Base-by-base conservation (phyloP, 2,797 vertebrate species). In the Argyrosomus regius region DNA sequence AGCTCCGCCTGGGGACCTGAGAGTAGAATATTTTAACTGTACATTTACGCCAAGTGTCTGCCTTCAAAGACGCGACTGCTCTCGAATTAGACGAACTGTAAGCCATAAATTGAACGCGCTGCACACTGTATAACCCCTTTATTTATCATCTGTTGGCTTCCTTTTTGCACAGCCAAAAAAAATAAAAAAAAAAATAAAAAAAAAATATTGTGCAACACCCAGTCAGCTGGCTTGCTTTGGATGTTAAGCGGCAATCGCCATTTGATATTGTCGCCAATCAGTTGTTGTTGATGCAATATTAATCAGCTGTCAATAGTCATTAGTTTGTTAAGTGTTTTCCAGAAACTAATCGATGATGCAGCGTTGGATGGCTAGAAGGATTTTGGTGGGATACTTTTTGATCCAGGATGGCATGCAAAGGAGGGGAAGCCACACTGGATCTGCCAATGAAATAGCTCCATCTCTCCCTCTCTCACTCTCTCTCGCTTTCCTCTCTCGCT, bases 21-120 rank as follows among this genome's bases (percentile, higher is more conserved):
- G 96, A 95, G 95, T 96, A 95, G 98, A 98, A 99, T 98, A 98
- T 98, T 98, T 98, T 98, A 99, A 98, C 98, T 98, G 97, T 98
- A 98, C 97, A 96, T 97, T 98, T 97, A 98, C 97, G 97, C 96
- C 97, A 96, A 97, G 96, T 96, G 97, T 97, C 97, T 97, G 96
- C 95, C 96, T 98, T 97, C 96, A 98, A 98, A 98, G 96, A 97
- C 96, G 95, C 96, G 95, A 95, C 96, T 96, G 96, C 96, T 96
- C 96, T 96, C 92, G 95, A 97, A 97, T 97, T 97, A 97, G 96
- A 95, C 95, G 91, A 96, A 96, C 94, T 95, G 96, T 91, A 92
- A 94, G 94, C 95, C 96, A 94, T 94, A 96, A 96, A 96, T 88
- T 93, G 95, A 96, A 93, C 89, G 94, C 94, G 90, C 95, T 87